Evolutionary conservation across 2,113 vertebrate species (phyloP).

Genomic region (Scomber scombrus): DNA sequence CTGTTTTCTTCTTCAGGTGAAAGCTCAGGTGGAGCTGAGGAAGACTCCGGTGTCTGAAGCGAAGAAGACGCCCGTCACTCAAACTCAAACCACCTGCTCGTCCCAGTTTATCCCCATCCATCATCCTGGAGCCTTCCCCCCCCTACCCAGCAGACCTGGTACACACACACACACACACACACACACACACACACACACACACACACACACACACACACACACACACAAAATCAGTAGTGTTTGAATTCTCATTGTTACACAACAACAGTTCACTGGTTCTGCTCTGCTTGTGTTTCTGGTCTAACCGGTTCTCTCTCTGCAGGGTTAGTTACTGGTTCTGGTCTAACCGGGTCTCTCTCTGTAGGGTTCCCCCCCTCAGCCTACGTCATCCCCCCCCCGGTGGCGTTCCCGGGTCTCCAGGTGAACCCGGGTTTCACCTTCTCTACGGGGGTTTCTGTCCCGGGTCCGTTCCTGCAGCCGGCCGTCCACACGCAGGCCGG

Average conservation of each 20-base stretch:
- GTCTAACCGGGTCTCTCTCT: conserved; percentile 5
- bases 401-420: conserved; percentile 90
- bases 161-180: conserved; percentile 39
- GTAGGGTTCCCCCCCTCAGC: conserved; percentile 95
- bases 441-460: conserved; percentile 92
- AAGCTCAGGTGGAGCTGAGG: conserved; percentile 92
- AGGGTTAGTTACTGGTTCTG: not conserved
- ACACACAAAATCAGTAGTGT: too few species aligned
- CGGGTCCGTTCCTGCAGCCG: conserved; percentile 93
- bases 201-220: not conserved
- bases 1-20: conserved; percentile 84
- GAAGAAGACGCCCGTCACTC: conserved; percentile 94
- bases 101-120: conserved; percentile 99
- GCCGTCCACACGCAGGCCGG: conserved; percentile 90
- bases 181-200: conserved; percentile 10
- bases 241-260: too few species aligned
- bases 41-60: conserved; percentile 96
- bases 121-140: conserved; percentile 97
- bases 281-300: too few species aligned
- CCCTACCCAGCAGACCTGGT: conserved; percentile 96
- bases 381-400: conserved; percentile 95
- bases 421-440: conserved; percentile 97
- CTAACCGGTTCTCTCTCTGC: too few species aligned
- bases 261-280: too few species aligned
- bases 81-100: conserved; percentile 89